Conservation (phyloP, 2,888 invertebrate species). For the Caenorhabditis zanzibari region DNA sequence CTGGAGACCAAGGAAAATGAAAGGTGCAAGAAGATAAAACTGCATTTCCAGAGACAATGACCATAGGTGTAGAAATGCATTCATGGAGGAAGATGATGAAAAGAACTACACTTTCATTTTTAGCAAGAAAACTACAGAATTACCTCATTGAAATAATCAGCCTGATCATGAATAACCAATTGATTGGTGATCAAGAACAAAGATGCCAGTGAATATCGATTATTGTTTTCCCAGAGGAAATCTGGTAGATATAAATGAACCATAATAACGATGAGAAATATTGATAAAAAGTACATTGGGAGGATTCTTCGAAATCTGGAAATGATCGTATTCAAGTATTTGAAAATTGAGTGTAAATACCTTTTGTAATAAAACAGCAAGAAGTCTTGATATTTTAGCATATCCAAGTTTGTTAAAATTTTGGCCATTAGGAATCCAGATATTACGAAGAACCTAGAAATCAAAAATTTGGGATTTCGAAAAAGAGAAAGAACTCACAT, state of each 20-base stretch:
- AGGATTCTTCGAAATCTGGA: slow-evolving; percentile 49
- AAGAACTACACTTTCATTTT: slow-evolving; percentile 37
- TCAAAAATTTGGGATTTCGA: background rate
- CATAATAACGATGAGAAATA: slow-evolving; percentile 16
- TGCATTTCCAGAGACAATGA: slow-evolving; percentile 57
- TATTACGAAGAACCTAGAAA: slow-evolving; percentile 60
- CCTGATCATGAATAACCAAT: slow-evolving; percentile 55
- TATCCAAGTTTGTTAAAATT: slow-evolving; percentile 24
- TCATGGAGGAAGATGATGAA: slow-evolving; percentile 44
- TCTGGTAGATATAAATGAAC: slow-evolving; percentile 33
- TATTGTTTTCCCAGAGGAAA: slow-evolving; percentile 43
- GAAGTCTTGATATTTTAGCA: slow-evolving; percentile 2
- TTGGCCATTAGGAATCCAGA: slow-evolving; percentile 63
- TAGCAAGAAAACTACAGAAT: background rate
- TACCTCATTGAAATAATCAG: slow-evolving; percentile 57
- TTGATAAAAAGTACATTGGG: slow-evolving; percentile 45
- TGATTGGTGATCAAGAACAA: slow-evolving; percentile 57
- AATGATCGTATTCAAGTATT: background rate
- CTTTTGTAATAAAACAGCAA: slow-evolving; percentile 14
- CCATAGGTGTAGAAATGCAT: slow-evolving; percentile 57
- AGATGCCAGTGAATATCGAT: slow-evolving; percentile 49
- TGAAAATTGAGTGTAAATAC: background rate
- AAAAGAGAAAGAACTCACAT: slow-evolving; percentile 23
- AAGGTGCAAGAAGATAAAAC: slow-evolving; percentile 54
- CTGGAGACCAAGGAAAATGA: slow-evolving; percentile 41